These are phyloP conservation scores for Pterocles orientalis DNA, from an alignment of 2,113 vertebrate genomes.

Conservation along the genomic window DNA sequence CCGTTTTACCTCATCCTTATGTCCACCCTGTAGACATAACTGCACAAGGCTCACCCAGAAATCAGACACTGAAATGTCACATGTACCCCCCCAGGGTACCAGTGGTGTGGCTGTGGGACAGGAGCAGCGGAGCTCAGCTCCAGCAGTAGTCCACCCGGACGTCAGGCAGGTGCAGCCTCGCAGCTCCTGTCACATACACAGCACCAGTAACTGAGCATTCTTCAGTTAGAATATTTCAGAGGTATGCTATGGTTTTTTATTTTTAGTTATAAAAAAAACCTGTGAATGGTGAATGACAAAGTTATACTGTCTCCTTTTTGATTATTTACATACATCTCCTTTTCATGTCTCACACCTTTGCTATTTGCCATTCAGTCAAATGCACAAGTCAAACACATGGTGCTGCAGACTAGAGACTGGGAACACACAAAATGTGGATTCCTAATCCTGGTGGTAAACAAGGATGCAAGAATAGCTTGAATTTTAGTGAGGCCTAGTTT, in stretches of 20 bases:
- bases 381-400: not conserved
- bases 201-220: accelerated
- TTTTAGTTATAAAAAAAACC: no score
- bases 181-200: accelerated
- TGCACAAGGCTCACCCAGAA: not conserved
- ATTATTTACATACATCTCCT: not conserved
- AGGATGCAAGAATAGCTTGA: not conserved
- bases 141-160: no score
- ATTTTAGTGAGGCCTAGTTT: not conserved
- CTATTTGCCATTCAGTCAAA: not conserved
- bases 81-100: accelerated
- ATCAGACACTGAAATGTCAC: accelerated
- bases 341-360: not conserved
- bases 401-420: not conserved
- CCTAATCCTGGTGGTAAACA: not conserved
- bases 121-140: not conserved
- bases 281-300: not conserved
- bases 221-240: accelerated
- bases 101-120: not conserved
- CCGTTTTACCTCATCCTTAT: not conserved
- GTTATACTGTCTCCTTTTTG: not conserved
- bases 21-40: accelerated
- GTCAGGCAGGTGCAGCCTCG: no score
- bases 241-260: not conserved
- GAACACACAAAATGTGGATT: not conserved